Base-by-base conservation (phyloP, 2,113 vertebrate genomes). In the Myotis lucifugus region DNA sequence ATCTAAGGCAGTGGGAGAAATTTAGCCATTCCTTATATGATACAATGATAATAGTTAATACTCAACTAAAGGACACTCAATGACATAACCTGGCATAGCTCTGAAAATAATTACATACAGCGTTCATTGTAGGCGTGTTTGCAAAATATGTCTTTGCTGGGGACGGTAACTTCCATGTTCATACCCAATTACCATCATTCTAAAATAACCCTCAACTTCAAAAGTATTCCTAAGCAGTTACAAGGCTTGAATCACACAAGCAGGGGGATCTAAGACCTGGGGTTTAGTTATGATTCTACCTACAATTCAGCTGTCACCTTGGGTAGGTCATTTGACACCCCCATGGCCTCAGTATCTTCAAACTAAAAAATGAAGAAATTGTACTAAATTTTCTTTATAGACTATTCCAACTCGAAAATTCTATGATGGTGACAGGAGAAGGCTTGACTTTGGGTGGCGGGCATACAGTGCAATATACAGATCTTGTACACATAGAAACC, bases 281-380 rank as follows among this genome's bases (percentile, higher is more conserved):
- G 32, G 70, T 88, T 56, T 40, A 25, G n/a, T 32, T 73, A 61
- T 29, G 46, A 23, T 5, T 87, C 72, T 15, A 6, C 69, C 32
- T 69, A 83, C 52, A 83, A 69, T 48, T 48, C 85, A 85, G 95
- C 89, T 90, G 78, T 96, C 91, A 93, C 94, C 94, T 85, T 84
- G n/a, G 40, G 12, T 66, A 81, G 76, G 25, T 94, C 90, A 91
- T 25, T 29, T 61, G 72, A 82, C 37, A 37, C 9, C 74, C 74
- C 42, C 46, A 19, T 0, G 2, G 17, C 74, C 48, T 67, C 46
- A 72, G 2, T 14, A 59, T 37, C 76, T 91, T 77, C 52, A 93
- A 93, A 76, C 17, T 76, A 19, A 32, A 94, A 81, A 88, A 90
- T 3, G 37, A 92, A 96, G 54, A 95, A n/a, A 73, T 0, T 17